Percentiles rank a stretch among this genome's conserved stretches.
Evolutionary conservation across 2,888 invertebrate genomes (phyloP).

Genomic region (Seira ritae): DNA sequence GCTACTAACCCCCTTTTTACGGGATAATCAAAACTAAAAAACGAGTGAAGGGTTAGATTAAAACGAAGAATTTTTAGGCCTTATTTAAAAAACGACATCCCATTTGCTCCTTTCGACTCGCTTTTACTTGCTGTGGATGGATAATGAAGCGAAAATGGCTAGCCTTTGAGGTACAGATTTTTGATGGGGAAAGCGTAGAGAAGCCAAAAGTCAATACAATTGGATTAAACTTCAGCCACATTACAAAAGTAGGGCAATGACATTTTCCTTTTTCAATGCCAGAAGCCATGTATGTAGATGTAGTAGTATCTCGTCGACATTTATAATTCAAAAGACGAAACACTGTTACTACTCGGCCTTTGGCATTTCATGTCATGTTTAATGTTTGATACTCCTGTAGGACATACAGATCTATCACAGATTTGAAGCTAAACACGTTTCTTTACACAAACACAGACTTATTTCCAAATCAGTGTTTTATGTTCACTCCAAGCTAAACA

Average conservation of each 20-base stretch:
- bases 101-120: slow-evolving; percentile 28
- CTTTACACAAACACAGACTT: slow-evolving; percentile 1
- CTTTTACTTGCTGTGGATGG: slow-evolving; percentile 35
- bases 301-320: not conserved
- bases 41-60: slow-evolving; percentile 11
- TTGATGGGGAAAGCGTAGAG: too few relatives aligned
- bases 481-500: too few relatives aligned
- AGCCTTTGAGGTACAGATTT: too few relatives aligned
- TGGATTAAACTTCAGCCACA: slow-evolving; percentile 43
- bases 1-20: slow-evolving; percentile 16
- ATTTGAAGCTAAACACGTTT: slow-evolving; percentile 5
- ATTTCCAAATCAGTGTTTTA: not conserved
- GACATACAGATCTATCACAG: not conserved
- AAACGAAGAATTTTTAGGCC: too few relatives aligned
- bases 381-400: too few relatives aligned
- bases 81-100: slow-evolving; percentile 28
- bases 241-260: slow-evolving; percentile 50
- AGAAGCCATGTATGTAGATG: slow-evolving; percentile 10
- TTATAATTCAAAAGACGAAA: slow-evolving; percentile 23
- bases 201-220: slow-evolving; percentile 48
- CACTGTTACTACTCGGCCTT: too few relatives aligned
- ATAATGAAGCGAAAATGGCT: slow-evolving; percentile 17
- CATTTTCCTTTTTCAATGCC: slow-evolving; percentile 29
- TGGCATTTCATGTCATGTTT: too few relatives aligned
- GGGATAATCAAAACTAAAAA: slow-evolving; percentile 17